Evolutionary conservation across 2,888 invertebrate species (phyloP).

Genomic region (Fragum sueziense): DNA sequence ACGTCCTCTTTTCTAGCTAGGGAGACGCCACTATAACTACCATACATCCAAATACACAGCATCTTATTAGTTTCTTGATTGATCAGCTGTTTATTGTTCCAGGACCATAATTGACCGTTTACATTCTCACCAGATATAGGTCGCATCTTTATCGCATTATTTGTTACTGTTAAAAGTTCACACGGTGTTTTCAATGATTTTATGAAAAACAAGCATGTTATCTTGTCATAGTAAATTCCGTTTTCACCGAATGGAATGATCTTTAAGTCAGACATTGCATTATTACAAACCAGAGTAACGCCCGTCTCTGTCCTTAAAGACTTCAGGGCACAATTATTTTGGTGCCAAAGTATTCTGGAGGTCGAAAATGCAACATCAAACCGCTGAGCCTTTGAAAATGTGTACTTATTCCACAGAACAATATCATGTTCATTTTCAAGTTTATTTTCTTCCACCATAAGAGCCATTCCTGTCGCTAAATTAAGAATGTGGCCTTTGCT

Average conservation of each 20-base stretch:
- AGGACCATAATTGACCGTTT: slow-evolving; percentile 9
- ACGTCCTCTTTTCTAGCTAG: not conserved
- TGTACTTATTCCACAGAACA: slow-evolving; percentile 5
- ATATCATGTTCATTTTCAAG: not conserved
- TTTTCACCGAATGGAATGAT: not conserved
- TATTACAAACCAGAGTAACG: not conserved
- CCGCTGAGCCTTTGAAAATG: not conserved
- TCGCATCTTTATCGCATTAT: not conserved
- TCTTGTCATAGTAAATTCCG: not conserved
- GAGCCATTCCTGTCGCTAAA: not conserved
- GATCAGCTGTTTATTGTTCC: not conserved
- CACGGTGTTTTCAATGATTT: not conserved
- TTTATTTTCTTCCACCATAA: not conserved
- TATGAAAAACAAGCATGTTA: slow-evolving; percentile 9
- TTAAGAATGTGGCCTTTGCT: not conserved
- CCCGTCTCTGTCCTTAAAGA: not conserved
- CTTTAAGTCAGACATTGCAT: not conserved
- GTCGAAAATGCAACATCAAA: not conserved
- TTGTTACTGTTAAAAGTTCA: not conserved
- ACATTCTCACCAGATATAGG: not conserved
- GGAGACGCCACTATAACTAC: not conserved
- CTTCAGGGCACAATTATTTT: not conserved
- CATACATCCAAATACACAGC: not conserved
- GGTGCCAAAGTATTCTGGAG: not conserved
- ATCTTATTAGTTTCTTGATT: not conserved